Percentiles rank a stretch among this genome's conserved stretches.
Evolutionary conservation across 2,797 vertebrate genomes (phyloP).

Genomic region (Microctenopoma lineatum): DNA sequence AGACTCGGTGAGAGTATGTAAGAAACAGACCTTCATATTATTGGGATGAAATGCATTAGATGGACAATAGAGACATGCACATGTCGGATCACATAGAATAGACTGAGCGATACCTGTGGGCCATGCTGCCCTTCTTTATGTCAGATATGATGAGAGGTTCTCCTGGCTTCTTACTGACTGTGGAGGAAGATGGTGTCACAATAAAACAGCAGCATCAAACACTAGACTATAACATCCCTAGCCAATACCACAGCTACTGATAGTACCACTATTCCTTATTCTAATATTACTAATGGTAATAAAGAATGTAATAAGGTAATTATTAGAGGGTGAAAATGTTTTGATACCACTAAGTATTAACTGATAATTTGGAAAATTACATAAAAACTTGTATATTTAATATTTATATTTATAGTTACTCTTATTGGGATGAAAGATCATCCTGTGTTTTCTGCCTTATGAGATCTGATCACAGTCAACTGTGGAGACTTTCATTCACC

Average conservation of each 20-base stretch:
- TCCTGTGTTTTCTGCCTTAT: not conserved
- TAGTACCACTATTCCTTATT: no score
- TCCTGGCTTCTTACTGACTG: slow-evolving; percentile 93
- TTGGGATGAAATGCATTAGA: no score
- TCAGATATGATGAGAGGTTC: slow-evolving; percentile 97
- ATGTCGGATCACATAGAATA: not conserved
- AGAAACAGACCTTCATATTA: no score
- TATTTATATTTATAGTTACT: no score
- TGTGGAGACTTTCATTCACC: slow-evolving; percentile 10
- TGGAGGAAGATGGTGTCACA: slow-evolving; percentile 54
- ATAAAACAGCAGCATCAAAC: not conserved
- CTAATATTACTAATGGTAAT: no score
- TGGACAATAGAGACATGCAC: not conserved
- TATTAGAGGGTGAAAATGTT: no score
- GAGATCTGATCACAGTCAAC: not conserved
- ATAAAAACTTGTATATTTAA: no score
- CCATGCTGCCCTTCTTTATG: slow-evolving; percentile 97
- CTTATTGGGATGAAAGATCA: not conserved
- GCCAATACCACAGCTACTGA: no score
- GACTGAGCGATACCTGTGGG: slow-evolving; percentile 85
- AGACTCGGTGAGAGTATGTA: no score
- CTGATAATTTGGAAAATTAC: not conserved
- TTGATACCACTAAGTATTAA: not conserved
- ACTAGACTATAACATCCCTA: no score
- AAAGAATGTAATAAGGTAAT: no score